Evolutionary conservation across 1,140 invertebrate species (phyloP).

Genomic region (Argopecten irradians): DNA sequence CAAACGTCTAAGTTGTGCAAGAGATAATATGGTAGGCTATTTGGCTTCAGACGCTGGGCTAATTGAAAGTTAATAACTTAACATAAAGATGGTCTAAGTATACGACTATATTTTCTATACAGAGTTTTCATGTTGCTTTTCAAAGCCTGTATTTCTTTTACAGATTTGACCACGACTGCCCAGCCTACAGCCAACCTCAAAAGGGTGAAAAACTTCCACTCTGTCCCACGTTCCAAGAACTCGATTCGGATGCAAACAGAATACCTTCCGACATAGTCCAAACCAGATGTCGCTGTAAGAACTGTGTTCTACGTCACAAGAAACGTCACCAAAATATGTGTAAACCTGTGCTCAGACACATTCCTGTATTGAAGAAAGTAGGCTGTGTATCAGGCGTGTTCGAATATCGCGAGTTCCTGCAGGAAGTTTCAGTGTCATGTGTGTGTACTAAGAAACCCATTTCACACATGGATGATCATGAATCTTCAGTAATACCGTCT

Average conservation of each 20-base stretch:
- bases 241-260: background rate
- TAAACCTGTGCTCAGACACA: conserved; percentile 4
- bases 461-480: background rate
- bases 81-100: too few relatives aligned
- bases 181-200: background rate
- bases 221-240: background rate
- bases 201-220: background rate
- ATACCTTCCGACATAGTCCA: background rate
- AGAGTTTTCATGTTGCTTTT: too few relatives aligned
- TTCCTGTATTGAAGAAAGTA: background rate
- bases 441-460: background rate
- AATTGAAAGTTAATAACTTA: too few relatives aligned
- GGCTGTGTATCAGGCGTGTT: background rate
- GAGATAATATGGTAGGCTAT: too few relatives aligned
- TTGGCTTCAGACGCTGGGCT: too few relatives aligned
- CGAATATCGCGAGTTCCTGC: background rate
- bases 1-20: too few relatives aligned
- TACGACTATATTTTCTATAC: too few relatives aligned
- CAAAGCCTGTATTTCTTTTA: background rate
- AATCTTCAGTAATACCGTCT: background rate
- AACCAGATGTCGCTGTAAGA: background rate
- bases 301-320: background rate
- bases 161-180: background rate
- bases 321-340: background rate
- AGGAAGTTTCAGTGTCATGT: background rate